Evolutionary conservation across 2,888 invertebrate species (phyloP).

Genomic region (Toxonevra muliebris): DNA sequence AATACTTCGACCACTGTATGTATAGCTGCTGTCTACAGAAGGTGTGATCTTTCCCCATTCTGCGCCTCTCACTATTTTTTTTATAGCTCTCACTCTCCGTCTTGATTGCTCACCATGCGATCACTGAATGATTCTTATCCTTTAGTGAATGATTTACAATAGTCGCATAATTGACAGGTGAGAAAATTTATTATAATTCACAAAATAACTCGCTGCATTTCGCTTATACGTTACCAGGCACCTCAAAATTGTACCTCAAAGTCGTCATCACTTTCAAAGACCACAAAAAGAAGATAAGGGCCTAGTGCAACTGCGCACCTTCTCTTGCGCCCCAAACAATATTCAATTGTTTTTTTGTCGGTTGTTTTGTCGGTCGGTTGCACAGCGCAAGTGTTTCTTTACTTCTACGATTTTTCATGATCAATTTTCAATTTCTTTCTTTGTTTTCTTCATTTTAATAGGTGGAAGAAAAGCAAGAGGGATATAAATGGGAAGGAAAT

Average conservation of each 20-base stretch:
- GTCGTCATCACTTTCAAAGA: too few relatives aligned
- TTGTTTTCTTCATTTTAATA: too few relatives aligned
- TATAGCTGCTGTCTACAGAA: too few relatives aligned
- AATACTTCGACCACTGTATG: slow-evolving; percentile 7
- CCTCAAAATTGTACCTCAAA: too few relatives aligned
- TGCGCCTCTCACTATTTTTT: slow-evolving; percentile 15
- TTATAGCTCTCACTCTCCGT: background rate
- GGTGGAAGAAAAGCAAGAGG: too few relatives aligned
- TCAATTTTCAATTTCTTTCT: too few relatives aligned
- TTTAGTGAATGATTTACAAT: slow-evolving; percentile 47
- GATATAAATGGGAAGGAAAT: too few relatives aligned
- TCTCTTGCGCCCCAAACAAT: slow-evolving; percentile 3
- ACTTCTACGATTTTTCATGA: background rate
- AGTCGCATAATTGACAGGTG: slow-evolving; percentile 47
- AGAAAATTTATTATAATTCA: slow-evolving; percentile 45
- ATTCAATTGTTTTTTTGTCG: slow-evolving; percentile 23
- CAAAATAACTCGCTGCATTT: slow-evolving; percentile 16
- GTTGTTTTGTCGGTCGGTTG: background rate
- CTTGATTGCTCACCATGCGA: slow-evolving; percentile 7
- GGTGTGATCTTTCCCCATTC: background rate
- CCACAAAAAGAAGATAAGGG: too few relatives aligned
- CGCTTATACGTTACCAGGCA: too few relatives aligned
- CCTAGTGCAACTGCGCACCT: background rate
- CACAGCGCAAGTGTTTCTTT: background rate
- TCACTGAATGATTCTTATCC: slow-evolving; percentile 24